These are phyloP conservation scores for Apomyelois bistriatella DNA, from an alignment of 2,888 invertebrate species.

Conservation along the genomic window DNA sequence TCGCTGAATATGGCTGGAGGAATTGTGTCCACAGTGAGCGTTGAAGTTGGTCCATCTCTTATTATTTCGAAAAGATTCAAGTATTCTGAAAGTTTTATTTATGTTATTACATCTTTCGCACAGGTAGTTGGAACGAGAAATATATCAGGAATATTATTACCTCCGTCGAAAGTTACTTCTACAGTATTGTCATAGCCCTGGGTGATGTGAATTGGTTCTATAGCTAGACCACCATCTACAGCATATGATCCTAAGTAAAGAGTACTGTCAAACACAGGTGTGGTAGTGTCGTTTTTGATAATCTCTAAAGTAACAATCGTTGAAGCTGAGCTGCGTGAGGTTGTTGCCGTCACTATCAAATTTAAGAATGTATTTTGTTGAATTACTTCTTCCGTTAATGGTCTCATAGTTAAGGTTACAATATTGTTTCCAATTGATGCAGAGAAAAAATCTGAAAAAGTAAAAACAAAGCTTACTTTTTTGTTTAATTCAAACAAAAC, in stretches of 20 bases:
- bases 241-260: slow-evolving; percentile 14
- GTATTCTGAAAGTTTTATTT: slow-evolving; percentile 8
- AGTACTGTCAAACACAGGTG: slow-evolving; percentile 7
- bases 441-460: slow-evolving; percentile 16
- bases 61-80: slow-evolving; percentile 3
- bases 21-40: slow-evolving; percentile 10
- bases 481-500: no score
- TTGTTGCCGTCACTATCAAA: slow-evolving; percentile 12
- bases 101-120: no score
- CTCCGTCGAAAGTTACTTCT: slow-evolving; percentile 9
- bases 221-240: background rate
- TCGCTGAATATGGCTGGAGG: slow-evolving; percentile 18
- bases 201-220: slow-evolving; percentile 11
- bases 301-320: slow-evolving; percentile 15
- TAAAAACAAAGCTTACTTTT: no score
- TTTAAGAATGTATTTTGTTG: slow-evolving; percentile 11
- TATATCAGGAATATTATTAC: no score
- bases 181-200: slow-evolving; percentile 17
- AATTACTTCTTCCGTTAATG: slow-evolving; percentile 7
- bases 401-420: slow-evolving; percentile 11
- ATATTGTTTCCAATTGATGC: background rate
- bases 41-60: background rate
- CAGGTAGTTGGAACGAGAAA: no score
- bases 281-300: slow-evolving; percentile 13
- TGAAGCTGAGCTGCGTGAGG: slow-evolving; percentile 11